Percentiles rank a stretch among this genome's conserved stretches.
These are phyloP conservation scores for Vulpes vulpes DNA, from an alignment of 2,113 vertebrate species.

Conservation along the genomic window DNA sequence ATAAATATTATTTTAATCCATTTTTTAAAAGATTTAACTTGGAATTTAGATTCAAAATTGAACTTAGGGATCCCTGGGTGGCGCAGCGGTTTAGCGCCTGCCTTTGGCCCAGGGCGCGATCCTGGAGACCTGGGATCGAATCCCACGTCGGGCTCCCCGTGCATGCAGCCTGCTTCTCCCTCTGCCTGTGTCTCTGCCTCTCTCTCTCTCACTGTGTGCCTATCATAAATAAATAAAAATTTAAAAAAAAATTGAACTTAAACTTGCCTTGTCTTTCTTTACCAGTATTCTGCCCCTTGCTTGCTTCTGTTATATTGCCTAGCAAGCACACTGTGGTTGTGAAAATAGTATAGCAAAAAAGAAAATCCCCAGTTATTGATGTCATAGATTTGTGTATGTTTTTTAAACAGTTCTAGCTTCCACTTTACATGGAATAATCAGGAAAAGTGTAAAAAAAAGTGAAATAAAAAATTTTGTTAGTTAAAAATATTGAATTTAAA, in stretches of 20 bases:
- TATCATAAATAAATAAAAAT: too few relatives aligned
- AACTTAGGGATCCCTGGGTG: not conserved
- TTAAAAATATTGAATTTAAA: not conserved
- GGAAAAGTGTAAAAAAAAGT: constrained; percentile 99
- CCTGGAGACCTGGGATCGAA: too few relatives aligned
- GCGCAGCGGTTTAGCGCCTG: too few relatives aligned
- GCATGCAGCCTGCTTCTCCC: too few relatives aligned
- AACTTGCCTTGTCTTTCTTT: constrained; percentile 97
- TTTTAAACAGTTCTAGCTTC: constrained; percentile 98
- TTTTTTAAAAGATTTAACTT: not conserved
- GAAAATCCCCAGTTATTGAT: constrained; percentile 93
- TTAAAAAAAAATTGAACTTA: not conserved
- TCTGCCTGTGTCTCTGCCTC: too few relatives aligned
- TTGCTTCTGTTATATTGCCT: constrained; percentile 99
- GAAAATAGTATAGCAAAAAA: constrained; percentile 96
- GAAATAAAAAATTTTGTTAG: constrained; percentile 85
- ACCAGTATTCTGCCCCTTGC: constrained; percentile 99
- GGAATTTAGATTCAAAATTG: constrained; percentile 35
- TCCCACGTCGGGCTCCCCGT: too few relatives aligned
- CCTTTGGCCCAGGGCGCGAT: too few relatives aligned
- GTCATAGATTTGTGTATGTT: constrained; percentile 99
- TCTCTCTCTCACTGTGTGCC: too few relatives aligned
- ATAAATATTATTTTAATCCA: constrained; percentile 31
- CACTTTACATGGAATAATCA: constrained; percentile 97
- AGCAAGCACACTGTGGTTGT: constrained; percentile 98